A percentile compares a stretch with the other conserved stretches of the same genome.
Conservation (phyloP, 1,140 invertebrate species). For the Schlechtendalia chinensis region DNA sequence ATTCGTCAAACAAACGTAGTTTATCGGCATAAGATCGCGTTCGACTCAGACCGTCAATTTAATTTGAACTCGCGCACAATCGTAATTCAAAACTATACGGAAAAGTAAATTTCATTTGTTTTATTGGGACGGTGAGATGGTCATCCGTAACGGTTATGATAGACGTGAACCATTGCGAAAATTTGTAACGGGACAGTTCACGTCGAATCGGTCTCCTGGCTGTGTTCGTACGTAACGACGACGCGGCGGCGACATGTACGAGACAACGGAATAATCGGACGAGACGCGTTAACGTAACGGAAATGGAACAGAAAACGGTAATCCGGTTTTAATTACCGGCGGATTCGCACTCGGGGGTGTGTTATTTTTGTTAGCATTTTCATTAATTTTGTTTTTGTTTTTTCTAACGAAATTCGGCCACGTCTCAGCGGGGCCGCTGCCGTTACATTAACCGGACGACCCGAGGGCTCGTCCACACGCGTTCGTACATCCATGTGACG, state of each 20-base stretch:
- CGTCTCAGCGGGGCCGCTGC: conserved; percentile 18
- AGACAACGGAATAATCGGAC: conserved; percentile 9
- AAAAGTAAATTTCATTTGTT: no score
- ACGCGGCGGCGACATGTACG: neutral
- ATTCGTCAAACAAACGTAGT: no score
- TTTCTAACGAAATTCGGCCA: conserved; percentile 36
- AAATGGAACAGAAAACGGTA: conserved; percentile 44
- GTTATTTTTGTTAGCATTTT: conserved; percentile 35
- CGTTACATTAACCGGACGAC: conserved; percentile 31
- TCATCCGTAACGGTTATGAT: conserved; percentile 23
- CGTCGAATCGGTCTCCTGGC: neutral
- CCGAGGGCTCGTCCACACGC: neutral
- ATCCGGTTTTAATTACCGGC: conserved; percentile 48
- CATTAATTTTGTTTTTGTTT: no score
- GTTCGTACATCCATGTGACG: conserved; percentile 29
- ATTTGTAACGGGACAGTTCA: conserved; percentile 34
- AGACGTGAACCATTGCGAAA: conserved; percentile 10
- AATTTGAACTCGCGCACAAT: no score
- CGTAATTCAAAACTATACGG: no score
- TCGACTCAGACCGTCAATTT: no score
- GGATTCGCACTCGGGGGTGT: conserved; percentile 39
- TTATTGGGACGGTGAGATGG: neutral
- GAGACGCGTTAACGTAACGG: neutral
- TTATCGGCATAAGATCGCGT: no score
- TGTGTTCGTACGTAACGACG: neutral